A percentile compares a stretch with the other conserved stretches of the same genome.
Conservation (phyloP, 1,140 invertebrate species). For the Babylonia areolata region DNA sequence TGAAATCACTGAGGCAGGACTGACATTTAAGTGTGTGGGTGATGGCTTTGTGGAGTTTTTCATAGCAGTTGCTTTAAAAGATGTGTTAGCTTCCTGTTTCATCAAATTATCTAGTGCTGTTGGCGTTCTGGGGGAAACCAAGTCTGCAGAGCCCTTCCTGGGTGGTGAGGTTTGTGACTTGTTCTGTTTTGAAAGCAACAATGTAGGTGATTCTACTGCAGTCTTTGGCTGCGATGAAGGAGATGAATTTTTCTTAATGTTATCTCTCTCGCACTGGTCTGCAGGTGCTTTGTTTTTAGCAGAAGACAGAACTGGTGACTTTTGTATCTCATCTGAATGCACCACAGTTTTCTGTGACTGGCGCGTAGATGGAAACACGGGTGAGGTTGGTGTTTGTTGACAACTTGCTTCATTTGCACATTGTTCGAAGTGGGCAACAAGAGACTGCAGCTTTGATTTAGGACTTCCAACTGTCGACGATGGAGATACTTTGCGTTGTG, state of each 20-base stretch:
- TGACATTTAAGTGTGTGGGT: background rate
- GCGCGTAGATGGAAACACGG: background rate
- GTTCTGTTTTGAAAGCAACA: background rate
- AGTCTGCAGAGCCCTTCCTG: background rate
- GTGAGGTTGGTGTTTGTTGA: background rate
- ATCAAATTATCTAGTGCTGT: too few relatives aligned
- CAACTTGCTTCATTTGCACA: background rate
- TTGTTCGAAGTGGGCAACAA: background rate
- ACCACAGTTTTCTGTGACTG: background rate
- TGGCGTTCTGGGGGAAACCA: background rate
- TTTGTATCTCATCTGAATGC: background rate
- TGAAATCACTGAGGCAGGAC: background rate
- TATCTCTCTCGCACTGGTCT: too few relatives aligned
- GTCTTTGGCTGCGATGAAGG: background rate
- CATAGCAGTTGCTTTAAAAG: background rate
- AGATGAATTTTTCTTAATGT: background rate
- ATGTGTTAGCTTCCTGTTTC: too few relatives aligned
- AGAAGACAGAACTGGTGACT: too few relatives aligned
- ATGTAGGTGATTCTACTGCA: background rate
- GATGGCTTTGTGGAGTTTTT: background rate
- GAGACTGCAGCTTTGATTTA: background rate
- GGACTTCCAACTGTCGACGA: background rate
- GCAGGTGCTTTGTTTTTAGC: too few relatives aligned
- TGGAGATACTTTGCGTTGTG: too few relatives aligned
- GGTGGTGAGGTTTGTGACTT: background rate